phyloP scores from a whole-genome alignment of 2,888 invertebrate genomes.

The Lithophane socia region DNA sequence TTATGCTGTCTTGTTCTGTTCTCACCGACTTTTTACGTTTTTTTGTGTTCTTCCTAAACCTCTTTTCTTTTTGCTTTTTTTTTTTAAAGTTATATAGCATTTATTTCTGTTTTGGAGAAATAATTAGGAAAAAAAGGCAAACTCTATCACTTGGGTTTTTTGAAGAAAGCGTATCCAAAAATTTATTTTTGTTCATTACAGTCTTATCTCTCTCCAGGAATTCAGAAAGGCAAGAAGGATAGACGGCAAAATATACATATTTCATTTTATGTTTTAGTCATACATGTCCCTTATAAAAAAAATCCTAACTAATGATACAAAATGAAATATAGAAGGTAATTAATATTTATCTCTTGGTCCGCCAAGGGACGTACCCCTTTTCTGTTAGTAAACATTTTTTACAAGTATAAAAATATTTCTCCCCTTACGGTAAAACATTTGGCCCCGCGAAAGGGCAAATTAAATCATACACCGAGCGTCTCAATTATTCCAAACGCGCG shows the following conservation, averaged over 20 bases:
- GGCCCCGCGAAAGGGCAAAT: conserved; percentile 85
- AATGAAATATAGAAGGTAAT: conserved; percentile 47
- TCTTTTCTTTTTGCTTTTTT: background rate
- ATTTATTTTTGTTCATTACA: background rate
- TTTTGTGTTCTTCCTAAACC: background rate
- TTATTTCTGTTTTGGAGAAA: background rate
- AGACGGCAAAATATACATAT: background rate
- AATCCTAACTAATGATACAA: conserved; percentile 25
- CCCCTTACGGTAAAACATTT: conserved; percentile 77
- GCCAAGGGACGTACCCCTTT: conserved; percentile 65
- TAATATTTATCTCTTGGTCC: conserved; percentile 49
- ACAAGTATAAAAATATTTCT: conserved; percentile 73
- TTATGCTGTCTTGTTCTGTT: background rate
- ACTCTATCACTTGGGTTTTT: background rate
- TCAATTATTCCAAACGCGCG: conserved; percentile 88
- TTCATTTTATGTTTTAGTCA: background rate
- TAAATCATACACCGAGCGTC: conserved; percentile 88
- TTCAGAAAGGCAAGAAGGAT: background rate
- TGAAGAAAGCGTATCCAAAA: background rate
- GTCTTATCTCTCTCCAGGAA: background rate
- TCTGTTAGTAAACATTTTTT: conserved; percentile 65
- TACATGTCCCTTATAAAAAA: conserved; percentile 14
- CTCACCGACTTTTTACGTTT: background rate
- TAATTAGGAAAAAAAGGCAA: background rate
- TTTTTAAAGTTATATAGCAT: background rate